Evolutionary conservation across 2,113 vertebrate genomes (phyloP), one percentile per base, ranked within the genome.

Genomic region (Pithys albifrons): DNA sequence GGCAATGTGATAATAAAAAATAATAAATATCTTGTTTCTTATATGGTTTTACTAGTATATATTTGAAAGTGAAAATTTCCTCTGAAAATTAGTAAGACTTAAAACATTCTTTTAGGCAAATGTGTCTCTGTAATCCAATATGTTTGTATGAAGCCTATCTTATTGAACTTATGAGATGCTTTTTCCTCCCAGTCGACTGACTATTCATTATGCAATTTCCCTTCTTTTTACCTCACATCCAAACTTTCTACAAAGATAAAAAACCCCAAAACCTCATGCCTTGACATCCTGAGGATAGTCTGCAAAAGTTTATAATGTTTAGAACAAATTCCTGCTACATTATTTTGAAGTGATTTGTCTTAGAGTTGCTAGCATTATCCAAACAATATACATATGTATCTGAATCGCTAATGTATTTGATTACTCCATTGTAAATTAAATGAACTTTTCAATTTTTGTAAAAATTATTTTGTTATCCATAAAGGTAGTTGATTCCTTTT

Each of bases 191-290:
- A 51, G 10, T 41, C 37, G 33, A 59, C 4, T 66, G 25, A 70
- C 23, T 61, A 23, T 66, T 70, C 7, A 31, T 71, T 28, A 49
- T 14, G 5, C 19, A 67, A 28, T n/a, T 58, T 46, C 55, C 14
- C 16, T 64, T 85, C 14, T 41, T 85, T 79, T 59, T 58, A 7
- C 11, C 18, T 85, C 10, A 59, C 28, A 35, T 8, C 4, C 19
- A 78, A 61, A 54, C 12, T 9, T 65, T 41, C 6, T n/a, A 27
- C 9, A 29, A 62, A 43, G 2, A 59, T 14, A 43, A 37, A 43
- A 14, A 9, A 6, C 37, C 37, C 19, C 33, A 19, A 20, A 22
- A 3, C 6, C 6, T 16, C 0, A 2, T 52, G 4, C 6, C 15
- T 78, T 31, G 4, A 64, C 13, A 59, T 73, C 19, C 14, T n/a